Conservation (phyloP, 1,140 invertebrate species). For the Antheraea mylitta region DNA sequence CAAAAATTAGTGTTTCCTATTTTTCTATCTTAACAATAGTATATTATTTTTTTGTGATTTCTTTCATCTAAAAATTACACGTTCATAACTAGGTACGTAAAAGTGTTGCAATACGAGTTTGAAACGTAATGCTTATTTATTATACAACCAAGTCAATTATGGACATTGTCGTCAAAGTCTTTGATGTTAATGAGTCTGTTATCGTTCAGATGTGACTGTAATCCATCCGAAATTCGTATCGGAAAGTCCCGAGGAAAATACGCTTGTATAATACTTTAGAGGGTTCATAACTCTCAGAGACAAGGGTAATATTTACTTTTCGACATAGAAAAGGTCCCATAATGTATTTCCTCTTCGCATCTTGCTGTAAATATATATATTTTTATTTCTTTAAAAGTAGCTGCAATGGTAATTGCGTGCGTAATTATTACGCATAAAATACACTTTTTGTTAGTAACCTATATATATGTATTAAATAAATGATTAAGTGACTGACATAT, state of each 20-base stretch:
- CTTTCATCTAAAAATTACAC: no score
- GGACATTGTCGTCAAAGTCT: slow-evolving; percentile 18
- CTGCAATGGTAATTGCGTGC: no score
- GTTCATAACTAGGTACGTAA: no score
- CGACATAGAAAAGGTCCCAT: slow-evolving; percentile 61
- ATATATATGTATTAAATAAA: no score
- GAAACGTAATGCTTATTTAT: no score
- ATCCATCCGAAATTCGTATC: slow-evolving; percentile 36
- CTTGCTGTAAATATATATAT: slow-evolving; percentile 39
- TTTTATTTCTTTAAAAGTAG: slow-evolving; percentile 36
- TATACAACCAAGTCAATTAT: neutral
- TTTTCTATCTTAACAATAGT: no score
- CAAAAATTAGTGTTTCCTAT: no score
- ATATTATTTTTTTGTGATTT: no score
- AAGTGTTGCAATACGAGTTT: no score
- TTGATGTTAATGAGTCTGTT: slow-evolving; percentile 30
- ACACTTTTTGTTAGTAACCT: no score
- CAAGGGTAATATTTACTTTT: slow-evolving; percentile 68
- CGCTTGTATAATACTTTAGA: slow-evolving; percentile 37
- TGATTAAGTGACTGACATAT: no score
- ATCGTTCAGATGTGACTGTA: slow-evolving; percentile 29
- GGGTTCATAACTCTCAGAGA: slow-evolving; percentile 52
- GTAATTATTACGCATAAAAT: no score
- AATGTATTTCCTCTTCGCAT: slow-evolving; percentile 49
- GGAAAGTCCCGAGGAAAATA: slow-evolving; percentile 38